These are phyloP conservation scores for Gonatopus flavifemur DNA, from an alignment of 1,140 invertebrate genomes.

Conservation along the genomic window DNA sequence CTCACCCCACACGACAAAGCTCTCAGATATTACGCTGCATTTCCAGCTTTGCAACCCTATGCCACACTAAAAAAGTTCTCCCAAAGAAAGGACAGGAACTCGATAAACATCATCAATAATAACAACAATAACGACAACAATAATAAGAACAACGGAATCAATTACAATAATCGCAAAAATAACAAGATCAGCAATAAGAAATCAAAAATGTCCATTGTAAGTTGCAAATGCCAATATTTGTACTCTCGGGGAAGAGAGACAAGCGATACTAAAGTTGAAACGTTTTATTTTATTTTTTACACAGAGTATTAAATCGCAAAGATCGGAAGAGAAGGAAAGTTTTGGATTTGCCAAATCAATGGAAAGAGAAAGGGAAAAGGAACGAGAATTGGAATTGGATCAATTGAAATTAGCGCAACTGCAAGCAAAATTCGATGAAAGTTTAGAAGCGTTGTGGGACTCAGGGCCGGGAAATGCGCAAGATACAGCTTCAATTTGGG, in stretches of 20 bases:
- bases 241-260: neutral
- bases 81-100: conserved; percentile 38
- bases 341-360: conserved; percentile 52
- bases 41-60: conserved; percentile 53
- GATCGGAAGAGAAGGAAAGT: conserved; percentile 40
- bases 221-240: conserved; percentile 6
- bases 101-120: conserved; percentile 33
- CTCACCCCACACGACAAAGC: conserved; percentile 50
- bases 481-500: conserved; percentile 53
- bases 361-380: conserved; percentile 49
- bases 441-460: conserved; percentile 67
- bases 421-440: conserved; percentile 68
- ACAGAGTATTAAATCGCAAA: conserved; percentile 33
- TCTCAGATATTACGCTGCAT: conserved; percentile 54
- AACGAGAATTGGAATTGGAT: conserved; percentile 52
- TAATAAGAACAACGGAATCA: conserved; percentile 28
- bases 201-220: conserved; percentile 46
- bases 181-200: conserved; percentile 43
- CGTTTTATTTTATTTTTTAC: neutral
- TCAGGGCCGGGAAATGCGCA: conserved; percentile 48
- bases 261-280: neutral
- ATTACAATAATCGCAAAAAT: conserved; percentile 34
- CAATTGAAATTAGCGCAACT: conserved; percentile 64
- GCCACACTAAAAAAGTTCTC: conserved; percentile 45
- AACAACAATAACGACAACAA: conserved; percentile 33